Evolutionary conservation across 2,797 vertebrate species (phyloP).

Genomic region (Monodelphis domestica): DNA sequence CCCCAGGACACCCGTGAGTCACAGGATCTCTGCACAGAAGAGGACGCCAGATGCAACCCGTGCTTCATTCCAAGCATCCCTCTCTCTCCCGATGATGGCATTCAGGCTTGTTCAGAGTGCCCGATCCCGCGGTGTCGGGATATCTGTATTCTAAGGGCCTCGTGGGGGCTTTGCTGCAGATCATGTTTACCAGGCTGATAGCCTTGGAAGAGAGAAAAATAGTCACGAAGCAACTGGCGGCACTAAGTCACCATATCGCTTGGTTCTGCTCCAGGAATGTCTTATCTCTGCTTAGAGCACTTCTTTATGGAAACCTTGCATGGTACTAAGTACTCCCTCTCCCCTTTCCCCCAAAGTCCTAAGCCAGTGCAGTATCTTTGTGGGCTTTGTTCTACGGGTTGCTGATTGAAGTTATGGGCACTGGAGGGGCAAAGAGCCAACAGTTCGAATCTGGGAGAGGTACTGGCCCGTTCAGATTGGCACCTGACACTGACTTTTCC

Average conservation of each 20-base stretch:
- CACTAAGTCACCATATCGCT: not conserved
- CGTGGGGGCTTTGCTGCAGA: not conserved
- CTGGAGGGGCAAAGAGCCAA: not conserved
- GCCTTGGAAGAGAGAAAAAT: not conserved
- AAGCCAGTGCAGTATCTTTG: not conserved
- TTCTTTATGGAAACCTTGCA: not conserved
- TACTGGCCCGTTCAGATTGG: not conserved
- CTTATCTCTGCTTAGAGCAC: rapidly evolving
- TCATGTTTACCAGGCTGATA: not conserved
- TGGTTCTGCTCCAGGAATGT: rapidly evolving
- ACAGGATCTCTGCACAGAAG: rapidly evolving
- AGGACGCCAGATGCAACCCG: not conserved
- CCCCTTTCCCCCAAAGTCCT: not conserved
- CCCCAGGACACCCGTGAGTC: not conserved
- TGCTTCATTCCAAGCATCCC: not conserved
- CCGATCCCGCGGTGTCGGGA: no score
- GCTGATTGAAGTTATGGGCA: not conserved
- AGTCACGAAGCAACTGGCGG: no score
- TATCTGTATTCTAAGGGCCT: not conserved
- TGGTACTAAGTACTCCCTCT: not conserved
- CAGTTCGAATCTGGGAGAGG: not conserved
- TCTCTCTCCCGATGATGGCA: not conserved
- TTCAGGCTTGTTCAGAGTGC: no score
- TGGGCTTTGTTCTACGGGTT: not conserved
- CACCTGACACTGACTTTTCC: not conserved